Evolutionary conservation across 2,888 invertebrate species (phyloP).

Genomic region (Mermis nigrescens): DNA sequence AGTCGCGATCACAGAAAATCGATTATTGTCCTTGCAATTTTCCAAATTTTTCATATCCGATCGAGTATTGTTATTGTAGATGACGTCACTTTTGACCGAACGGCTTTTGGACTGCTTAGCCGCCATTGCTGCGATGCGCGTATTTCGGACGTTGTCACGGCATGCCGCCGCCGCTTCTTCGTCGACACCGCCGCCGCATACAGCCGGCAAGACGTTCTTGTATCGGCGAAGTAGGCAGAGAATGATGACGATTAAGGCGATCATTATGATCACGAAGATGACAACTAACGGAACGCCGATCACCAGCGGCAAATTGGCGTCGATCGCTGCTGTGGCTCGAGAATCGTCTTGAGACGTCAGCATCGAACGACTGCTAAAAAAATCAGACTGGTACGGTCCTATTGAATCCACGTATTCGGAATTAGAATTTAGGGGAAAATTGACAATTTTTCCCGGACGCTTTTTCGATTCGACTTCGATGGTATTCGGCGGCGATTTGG

Average conservation of each 20-base stretch:
- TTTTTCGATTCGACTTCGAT: too few species aligned
- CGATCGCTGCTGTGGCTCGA: neutral
- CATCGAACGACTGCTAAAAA: neutral
- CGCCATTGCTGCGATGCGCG: neutral
- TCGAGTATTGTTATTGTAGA: neutral
- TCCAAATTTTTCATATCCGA: neutral
- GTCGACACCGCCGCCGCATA: neutral
- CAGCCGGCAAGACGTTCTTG: neutral
- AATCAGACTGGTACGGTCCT: neutral
- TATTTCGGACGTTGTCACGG: neutral
- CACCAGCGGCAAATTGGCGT: neutral
- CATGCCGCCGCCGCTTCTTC: neutral
- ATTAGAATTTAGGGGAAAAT: neutral
- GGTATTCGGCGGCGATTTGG: neutral
- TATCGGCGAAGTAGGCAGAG: neutral
- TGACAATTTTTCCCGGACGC: neutral
- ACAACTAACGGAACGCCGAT: neutral
- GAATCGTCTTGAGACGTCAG: too few species aligned
- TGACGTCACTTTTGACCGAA: neutral
- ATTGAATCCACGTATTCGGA: too few species aligned
- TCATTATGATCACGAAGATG: neutral
- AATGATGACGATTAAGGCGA: slow-evolving; percentile 1
- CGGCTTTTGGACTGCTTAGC: neutral
- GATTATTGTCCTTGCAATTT: neutral
- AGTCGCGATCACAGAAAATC: too few species aligned